These are phyloP conservation scores for Cryptus armator DNA, from an alignment of 2,888 invertebrate species.

Conservation along the genomic window DNA sequence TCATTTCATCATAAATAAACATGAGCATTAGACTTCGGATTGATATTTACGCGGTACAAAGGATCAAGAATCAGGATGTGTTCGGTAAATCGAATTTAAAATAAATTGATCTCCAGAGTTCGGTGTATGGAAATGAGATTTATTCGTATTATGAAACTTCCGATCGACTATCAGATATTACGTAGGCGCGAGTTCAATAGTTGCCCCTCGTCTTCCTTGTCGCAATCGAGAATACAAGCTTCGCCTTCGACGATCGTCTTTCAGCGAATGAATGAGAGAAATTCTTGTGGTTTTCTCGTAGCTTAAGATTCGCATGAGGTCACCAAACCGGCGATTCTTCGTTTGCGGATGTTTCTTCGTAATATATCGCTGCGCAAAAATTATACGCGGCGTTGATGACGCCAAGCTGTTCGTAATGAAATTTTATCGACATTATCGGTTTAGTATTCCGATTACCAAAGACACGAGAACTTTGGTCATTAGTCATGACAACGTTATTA, in stretches of 20 bases:
- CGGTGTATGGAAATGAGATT: neutral
- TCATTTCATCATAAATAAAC: neutral
- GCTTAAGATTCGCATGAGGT: conserved; percentile 1
- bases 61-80: neutral
- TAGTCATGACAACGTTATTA: neutral
- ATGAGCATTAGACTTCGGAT: neutral
- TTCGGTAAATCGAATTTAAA: neutral
- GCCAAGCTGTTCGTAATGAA: neutral
- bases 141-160: neutral
- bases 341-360: neutral
- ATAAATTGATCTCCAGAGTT: neutral
- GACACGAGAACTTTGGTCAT: neutral
- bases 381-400: neutral
- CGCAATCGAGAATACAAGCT: neutral
- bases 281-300: neutral
- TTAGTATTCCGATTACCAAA: neutral
- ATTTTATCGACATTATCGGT: neutral
- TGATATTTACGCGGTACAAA: neutral
- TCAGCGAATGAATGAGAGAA: neutral
- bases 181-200: neutral
- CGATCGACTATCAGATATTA: neutral
- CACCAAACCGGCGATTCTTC: conserved; percentile 6
- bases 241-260: neutral
- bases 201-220: neutral
- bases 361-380: conserved; percentile 1